Base-by-base conservation (phyloP, 2,113 vertebrate genomes). In the Ovibos moschatus region DNA sequence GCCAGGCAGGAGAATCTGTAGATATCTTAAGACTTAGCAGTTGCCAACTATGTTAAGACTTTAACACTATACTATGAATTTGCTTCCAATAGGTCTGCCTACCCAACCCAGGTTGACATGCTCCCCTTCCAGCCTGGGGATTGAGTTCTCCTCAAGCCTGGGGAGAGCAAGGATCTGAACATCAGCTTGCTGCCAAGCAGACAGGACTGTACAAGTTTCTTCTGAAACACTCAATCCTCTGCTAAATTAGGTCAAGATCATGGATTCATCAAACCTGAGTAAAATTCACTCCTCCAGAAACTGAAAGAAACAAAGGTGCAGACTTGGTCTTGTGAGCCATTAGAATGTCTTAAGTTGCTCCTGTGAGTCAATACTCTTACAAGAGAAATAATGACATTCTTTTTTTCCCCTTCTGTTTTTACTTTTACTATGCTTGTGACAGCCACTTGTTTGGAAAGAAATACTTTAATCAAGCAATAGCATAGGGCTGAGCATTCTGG, bases 161-260 rank as follows among this genome's bases (percentile, higher is more conserved):
- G 21, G 6, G 36, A 74, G 36, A 74, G 23, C 11, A 74, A 74
- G 21, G 5, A 25, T 40, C 67, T 74, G 21, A 74, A 40, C 21
- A 74, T 40, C 21, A 40, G 6, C 67, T 40, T 40, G 5, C 1
- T 23, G 0, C 5, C 36, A 12, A 23, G 23, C 12, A 0, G 36
- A 74, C 36, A 74, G n/a, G 67, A 40, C 36, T 40, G 36, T 74
- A 74, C 2, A 12, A 40, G 67, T 21, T 40, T 23, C 67, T 74
- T 23, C 11, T 40, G 67, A 28, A 74, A 40, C 36, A 74, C 21
- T 25, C 67, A 40, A 0, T 74, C 11, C 36, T 74, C 36, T 74
- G 36, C 3, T 13, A 25, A 74, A 74, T 25, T 74, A 40, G 3
- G 36, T 40, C 36, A 74, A 74, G 10, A 14, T 6, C 67, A 40